Evolutionary conservation across 2,797 vertebrate genomes (phyloP).

Genomic region (Thalassophryne amazonica): DNA sequence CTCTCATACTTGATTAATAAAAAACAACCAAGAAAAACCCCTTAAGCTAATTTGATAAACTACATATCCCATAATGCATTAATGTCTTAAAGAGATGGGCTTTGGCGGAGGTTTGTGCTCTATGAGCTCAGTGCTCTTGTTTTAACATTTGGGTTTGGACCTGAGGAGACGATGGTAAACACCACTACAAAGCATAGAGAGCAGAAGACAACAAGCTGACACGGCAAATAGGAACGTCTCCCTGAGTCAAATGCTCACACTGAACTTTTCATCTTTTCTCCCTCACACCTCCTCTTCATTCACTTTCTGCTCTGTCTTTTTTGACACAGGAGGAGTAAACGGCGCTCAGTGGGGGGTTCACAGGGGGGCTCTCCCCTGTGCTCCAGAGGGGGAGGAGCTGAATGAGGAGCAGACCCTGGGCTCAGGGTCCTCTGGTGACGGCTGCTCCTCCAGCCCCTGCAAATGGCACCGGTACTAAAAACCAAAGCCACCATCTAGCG

Average conservation of each 20-base stretch:
- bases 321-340: slow-evolving; percentile 69
- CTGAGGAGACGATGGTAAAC: too few relatives aligned
- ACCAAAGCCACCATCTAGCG: too few relatives aligned
- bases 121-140: too few relatives aligned
- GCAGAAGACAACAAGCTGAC: background rate
- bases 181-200: too few relatives aligned
- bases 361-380: slow-evolving; percentile 60
- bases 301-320: background rate
- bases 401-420: slow-evolving; percentile 69
- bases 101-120: too few relatives aligned
- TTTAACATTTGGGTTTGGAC: too few relatives aligned
- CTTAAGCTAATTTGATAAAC: too few relatives aligned
- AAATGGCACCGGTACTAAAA: slow-evolving; percentile 77
- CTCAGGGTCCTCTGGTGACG: slow-evolving; percentile 37
- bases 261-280: background rate
- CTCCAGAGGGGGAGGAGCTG: slow-evolving; percentile 65
- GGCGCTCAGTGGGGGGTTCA: slow-evolving; percentile 67
- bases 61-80: too few relatives aligned
- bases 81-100: too few relatives aligned
- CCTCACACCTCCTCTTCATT: background rate
- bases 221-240: background rate
- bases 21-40: too few relatives aligned
- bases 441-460: slow-evolving; percentile 63
- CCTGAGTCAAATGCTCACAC: background rate
- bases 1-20: too few relatives aligned